These are phyloP conservation scores for Aphodius granarius DNA, from an alignment of 2,888 invertebrate species.

Conservation along the genomic window DNA sequence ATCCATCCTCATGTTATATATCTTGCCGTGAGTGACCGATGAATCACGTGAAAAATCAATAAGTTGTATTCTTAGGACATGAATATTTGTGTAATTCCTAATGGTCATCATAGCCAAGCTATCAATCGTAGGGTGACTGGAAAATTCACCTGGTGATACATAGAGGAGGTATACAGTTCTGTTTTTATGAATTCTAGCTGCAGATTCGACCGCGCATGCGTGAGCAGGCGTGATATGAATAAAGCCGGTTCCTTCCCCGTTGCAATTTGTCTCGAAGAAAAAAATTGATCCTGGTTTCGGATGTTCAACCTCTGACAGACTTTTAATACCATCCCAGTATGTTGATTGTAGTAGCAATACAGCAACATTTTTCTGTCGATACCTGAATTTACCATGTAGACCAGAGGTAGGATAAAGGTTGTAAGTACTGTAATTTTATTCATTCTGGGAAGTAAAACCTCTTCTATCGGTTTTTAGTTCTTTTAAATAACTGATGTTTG, in stretches of 20 bases:
- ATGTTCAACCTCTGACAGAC: not conserved
- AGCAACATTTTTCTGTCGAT: not conserved
- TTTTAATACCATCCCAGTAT: too few species aligned
- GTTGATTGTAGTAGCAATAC: not conserved
- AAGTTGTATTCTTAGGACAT: not conserved
- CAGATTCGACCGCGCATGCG: not conserved
- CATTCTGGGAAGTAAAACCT: not conserved
- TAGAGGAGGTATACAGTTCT: not conserved
- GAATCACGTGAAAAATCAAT: not conserved
- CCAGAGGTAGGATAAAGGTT: too few species aligned
- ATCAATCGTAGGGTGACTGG: not conserved
- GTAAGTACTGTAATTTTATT: not conserved
- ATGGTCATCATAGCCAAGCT: not conserved
- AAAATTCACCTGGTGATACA: not conserved
- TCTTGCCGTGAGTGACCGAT: not conserved
- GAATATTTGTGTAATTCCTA: not conserved
- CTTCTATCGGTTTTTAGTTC: not conserved
- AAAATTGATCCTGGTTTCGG: not conserved
- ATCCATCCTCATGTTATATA: not conserved
- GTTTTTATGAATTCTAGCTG: not conserved
- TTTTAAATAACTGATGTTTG: too few species aligned
- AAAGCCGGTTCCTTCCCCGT: not conserved
- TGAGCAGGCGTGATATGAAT: not conserved
- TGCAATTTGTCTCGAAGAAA: not conserved
- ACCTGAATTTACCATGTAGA: not conserved